phyloP scores from a whole-genome alignment of 2,888 invertebrate species.

The Sclerodermus sp. region DNA sequence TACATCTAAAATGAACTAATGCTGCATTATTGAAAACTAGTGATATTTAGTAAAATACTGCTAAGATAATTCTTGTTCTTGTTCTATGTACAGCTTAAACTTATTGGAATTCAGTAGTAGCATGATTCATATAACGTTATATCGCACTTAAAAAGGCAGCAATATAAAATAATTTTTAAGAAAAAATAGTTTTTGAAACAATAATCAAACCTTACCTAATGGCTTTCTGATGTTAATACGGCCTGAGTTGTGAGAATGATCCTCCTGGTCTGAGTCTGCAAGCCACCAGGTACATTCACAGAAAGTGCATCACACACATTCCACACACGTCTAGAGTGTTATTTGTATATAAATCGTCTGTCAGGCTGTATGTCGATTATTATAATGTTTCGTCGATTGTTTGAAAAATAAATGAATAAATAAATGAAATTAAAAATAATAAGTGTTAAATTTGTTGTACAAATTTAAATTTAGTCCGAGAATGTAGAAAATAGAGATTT shows the following conservation, averaged over 20 bases:
- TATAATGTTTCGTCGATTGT: no score
- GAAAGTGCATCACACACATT: slow-evolving; percentile 57
- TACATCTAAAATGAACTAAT: no score
- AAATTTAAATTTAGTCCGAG: not conserved
- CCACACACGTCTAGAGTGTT: slow-evolving; percentile 55
- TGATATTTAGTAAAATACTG: not conserved
- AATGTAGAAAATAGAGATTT: not conserved
- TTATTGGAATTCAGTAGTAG: no score
- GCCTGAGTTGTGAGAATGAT: slow-evolving; percentile 53
- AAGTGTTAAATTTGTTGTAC: not conserved
- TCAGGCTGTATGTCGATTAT: slow-evolving; percentile 5
- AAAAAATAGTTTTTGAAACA: not conserved
- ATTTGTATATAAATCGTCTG: slow-evolving; percentile 25
- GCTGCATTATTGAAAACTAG: no score
- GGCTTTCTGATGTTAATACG: slow-evolving; percentile 62
- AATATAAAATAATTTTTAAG: not conserved
- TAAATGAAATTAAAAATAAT: not conserved
- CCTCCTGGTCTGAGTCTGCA: slow-evolving; percentile 59
- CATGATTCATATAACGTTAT: no score
- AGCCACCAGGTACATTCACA: slow-evolving; percentile 55
- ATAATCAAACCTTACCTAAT: slow-evolving; percentile 59
- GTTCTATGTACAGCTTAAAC: not conserved
- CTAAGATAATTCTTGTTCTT: not conserved
- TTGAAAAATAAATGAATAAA: not conserved
- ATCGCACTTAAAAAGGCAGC: not conserved